A percentile compares a stretch with the other conserved stretches of the same genome.
These are phyloP conservation scores for Microctonus hyperodae DNA, from an alignment of 2,888 invertebrate genomes.

Conservation along the genomic window DNA sequence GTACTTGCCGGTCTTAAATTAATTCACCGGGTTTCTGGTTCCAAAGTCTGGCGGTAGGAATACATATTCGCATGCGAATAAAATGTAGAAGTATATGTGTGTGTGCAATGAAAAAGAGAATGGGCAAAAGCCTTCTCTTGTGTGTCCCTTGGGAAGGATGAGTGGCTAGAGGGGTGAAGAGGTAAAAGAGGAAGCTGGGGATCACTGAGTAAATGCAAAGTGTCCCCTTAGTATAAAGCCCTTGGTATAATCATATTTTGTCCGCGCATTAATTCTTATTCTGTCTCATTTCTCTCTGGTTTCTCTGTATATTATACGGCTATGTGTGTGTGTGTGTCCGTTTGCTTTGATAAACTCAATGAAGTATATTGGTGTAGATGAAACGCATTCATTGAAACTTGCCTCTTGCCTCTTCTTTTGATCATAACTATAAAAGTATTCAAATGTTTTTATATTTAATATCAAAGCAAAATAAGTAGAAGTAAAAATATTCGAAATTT, in stretches of 20 bases:
- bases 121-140: background rate
- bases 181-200: conserved; percentile 6
- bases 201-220: conserved; percentile 29
- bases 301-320: background rate
- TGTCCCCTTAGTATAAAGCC: conserved; percentile 33
- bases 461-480: too few species aligned
- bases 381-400: too few species aligned
- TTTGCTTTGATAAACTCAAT: too few species aligned
- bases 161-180: conserved; percentile 22
- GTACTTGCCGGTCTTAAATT: conserved; percentile 27
- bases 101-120: conserved; percentile 15
- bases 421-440: too few species aligned
- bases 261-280: conserved; percentile 42
- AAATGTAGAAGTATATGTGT: too few species aligned
- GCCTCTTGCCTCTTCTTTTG: too few species aligned
- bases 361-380: too few species aligned
- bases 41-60: conserved; percentile 27
- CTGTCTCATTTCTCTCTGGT: conserved; percentile 21
- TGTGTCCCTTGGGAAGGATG: background rate
- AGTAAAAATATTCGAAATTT: too few species aligned
- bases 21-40: conserved; percentile 29
- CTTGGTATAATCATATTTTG: conserved; percentile 40
- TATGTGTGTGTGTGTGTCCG: background rate
- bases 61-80: conserved; percentile 34
- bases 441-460: too few species aligned